Conservation (phyloP, 1,140 invertebrate genomes). For the Apis cerana region DNA sequence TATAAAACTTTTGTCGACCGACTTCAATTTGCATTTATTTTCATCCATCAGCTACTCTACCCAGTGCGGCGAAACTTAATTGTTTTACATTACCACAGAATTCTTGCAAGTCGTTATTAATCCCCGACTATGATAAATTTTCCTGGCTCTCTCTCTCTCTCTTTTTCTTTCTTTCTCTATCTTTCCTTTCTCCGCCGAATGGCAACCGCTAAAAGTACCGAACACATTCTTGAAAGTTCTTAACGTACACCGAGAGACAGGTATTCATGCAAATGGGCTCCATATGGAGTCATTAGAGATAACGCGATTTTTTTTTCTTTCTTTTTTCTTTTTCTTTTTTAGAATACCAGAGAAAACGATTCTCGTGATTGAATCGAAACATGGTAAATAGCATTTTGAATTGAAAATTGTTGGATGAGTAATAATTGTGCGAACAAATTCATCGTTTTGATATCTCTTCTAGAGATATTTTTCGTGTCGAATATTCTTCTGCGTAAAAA, state of each 20-base stretch:
- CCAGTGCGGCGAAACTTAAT: not conserved
- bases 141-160: slow-evolving; percentile 2
- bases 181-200: not conserved
- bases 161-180: not conserved
- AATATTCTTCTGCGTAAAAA: not conserved
- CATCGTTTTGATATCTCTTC: not conserved
- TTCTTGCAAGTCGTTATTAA: slow-evolving; percentile 20
- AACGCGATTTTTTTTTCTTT: slow-evolving; percentile 4
- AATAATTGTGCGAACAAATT: not conserved
- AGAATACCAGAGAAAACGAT: not conserved
- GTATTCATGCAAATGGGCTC: slow-evolving; percentile 39
- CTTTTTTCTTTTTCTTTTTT: not conserved
- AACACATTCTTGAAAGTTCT: slow-evolving; percentile 29
- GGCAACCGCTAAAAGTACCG: not conserved
- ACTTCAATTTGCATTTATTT: not conserved
- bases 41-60: not conserved
- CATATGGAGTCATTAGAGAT: slow-evolving; percentile 16
- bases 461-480: no score
- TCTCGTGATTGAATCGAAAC: not conserved
- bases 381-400: not conserved
- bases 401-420: not conserved
- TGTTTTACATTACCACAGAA: slow-evolving; percentile 45
- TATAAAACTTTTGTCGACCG: not conserved
- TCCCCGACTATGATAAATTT: slow-evolving; percentile 36
- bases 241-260: slow-evolving; percentile 2